Percentiles rank a stretch among this genome's conserved stretches.
phyloP scores from a whole-genome alignment of 2,888 invertebrate species.

The Liopterus haemorrhoidalis region DNA sequence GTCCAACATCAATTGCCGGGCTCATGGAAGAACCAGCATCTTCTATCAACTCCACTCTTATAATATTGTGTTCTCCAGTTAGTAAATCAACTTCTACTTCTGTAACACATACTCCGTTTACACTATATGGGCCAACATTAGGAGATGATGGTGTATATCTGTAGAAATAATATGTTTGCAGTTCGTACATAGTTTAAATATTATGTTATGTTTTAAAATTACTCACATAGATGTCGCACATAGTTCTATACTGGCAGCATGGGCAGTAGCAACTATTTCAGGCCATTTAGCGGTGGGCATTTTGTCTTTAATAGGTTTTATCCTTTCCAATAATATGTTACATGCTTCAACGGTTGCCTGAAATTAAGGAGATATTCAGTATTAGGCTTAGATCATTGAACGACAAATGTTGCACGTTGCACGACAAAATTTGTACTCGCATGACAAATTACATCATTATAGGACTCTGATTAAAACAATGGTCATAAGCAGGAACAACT shows the following conservation, averaged over 20 bases:
- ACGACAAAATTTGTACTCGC: no score
- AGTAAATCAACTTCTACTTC: constrained; percentile 75
- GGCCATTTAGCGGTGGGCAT: constrained; percentile 53
- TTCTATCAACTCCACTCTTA: constrained; percentile 65
- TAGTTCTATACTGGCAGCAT: constrained; percentile 51
- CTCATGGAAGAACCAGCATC: constrained; percentile 68
- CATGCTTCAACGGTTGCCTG: constrained; percentile 52
- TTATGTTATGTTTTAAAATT: not conserved
- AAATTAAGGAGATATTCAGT: no score
- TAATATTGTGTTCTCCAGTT: constrained; percentile 66
- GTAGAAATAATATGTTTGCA: no score
- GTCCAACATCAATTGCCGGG: constrained; percentile 67
- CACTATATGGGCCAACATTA: constrained; percentile 54
- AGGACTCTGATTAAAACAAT: no score
- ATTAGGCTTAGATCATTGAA: no score
- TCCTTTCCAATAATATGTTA: constrained; percentile 53
- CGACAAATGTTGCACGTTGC: no score
- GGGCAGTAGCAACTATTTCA: constrained; percentile 51
- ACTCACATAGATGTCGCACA: constrained; percentile 54
- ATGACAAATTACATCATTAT: no score
- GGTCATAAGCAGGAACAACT: no score
- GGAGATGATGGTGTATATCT: no score
- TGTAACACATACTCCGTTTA: constrained; percentile 59
- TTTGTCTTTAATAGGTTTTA: constrained; percentile 54
- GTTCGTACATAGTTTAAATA: not conserved